phyloP scores from a whole-genome alignment of 2,113 vertebrate species.

The Crotophaga sulcirostris region DNA sequence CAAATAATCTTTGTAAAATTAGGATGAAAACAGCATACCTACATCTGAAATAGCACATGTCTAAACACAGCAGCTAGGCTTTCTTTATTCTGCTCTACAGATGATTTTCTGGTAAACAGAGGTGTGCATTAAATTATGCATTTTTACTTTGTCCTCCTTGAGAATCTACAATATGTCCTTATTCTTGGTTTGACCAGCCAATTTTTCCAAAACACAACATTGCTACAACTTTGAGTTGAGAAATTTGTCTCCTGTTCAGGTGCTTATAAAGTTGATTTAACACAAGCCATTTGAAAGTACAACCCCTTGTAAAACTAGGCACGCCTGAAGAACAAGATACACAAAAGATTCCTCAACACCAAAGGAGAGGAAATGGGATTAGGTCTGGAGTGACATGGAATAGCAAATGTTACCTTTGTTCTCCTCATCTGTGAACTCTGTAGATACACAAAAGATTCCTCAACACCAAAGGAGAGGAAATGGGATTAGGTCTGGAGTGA shows the following conservation, averaged over 20 bases:
- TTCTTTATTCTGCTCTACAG: neutral
- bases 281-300: neutral
- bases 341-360: neutral
- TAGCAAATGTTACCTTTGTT: neutral
- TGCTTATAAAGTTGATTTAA: neutral
- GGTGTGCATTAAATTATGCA: neutral
- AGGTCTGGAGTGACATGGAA: neutral
- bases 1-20: neutral
- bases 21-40: neutral
- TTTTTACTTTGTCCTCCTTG: neutral
- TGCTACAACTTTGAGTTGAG: neutral
- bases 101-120: neutral
- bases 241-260: neutral
- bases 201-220: neutral
- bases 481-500: neutral
- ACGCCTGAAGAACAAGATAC: neutral
- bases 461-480: neutral
- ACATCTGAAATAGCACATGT: too few species aligned
- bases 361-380: neutral
- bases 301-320: neutral
- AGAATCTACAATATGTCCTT: neutral
- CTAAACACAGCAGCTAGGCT: neutral
- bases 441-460: neutral
- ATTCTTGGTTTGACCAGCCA: neutral
- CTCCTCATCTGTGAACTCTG: neutral